Evolutionary conservation across 2,888 invertebrate genomes (phyloP), one percentile per base, ranked within the genome.

Genomic region (Labia minor): DNA sequence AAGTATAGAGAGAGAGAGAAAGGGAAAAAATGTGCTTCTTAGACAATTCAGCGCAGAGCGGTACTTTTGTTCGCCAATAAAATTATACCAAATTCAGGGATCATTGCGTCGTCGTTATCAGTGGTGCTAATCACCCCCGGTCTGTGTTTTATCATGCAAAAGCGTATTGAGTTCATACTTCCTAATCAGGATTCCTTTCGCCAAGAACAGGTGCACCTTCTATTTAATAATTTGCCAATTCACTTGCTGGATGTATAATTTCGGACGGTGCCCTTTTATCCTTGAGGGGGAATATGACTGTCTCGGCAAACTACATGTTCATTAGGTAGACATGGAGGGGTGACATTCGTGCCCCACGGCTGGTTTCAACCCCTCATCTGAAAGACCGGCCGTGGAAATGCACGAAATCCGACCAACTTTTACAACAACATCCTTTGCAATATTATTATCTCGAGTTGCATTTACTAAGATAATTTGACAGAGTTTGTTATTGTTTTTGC

Each of bases 211-310:
- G 49, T 49, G 49, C 49, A 14, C 49, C 8, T 49, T 49, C n/a
- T 49, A 49, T 49, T n/a, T 49, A 49, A 49, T 49, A 49, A 49
- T 49, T 49, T 49, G 16, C 49, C 49, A 49, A 49, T 49, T 49
- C 49, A 49, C 6, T 49, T 49, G 14, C 8, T 49, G 49, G 14
- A 16, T 49, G 16, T 49, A 49, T 49, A 49, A 14, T 49, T 49
- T 49, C n/a, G 8, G 49, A 4, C 49, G 3, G 26, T 8, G 26
- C 4, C 26, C 26, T 8, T 26, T 26, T 26, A 8, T 8, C 26
- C 26, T 14, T 49, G n/a, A 16, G 49, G 49, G 49, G 49, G 49
- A 49, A 49, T 49, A 49, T 4, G 49, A 49, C 49, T 49, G 49
- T 49, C 49, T 49, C 49, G n/a, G 14, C n/a, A 16, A 11, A 49